Conservation (phyloP, 2,888 invertebrate genomes). For the Hydroisotoma schaefferi region DNA sequence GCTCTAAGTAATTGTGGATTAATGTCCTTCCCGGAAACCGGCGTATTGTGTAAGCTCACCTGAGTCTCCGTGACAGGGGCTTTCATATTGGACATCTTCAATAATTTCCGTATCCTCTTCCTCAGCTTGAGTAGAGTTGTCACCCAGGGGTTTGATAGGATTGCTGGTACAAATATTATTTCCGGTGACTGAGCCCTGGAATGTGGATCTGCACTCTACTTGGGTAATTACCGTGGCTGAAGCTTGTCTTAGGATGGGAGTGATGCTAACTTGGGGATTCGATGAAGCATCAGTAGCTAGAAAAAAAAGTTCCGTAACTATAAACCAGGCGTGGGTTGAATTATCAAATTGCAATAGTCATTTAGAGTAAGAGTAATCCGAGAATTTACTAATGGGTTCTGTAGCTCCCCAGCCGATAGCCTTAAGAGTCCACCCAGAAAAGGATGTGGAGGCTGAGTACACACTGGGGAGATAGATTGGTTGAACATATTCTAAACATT, state of each 20-base stretch:
- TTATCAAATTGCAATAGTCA: too few species aligned
- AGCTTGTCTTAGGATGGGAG: constrained; percentile 36
- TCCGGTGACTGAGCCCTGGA: constrained; percentile 35
- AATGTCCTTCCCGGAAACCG: too few species aligned
- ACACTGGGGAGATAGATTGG: constrained; percentile 42
- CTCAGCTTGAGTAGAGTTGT: constrained; percentile 9
- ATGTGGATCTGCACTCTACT: constrained; percentile 30
- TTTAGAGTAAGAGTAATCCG: too few species aligned
- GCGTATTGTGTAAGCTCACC: too few species aligned
- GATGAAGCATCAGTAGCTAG: not conserved
- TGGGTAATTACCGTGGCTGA: constrained; percentile 34
- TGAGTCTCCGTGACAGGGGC: constrained; percentile 14
- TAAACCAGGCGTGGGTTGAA: too few species aligned
- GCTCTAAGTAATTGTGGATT: too few species aligned
- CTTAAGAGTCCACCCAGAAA: constrained; percentile 34
- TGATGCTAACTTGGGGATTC: constrained; percentile 18
- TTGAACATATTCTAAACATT: constrained; percentile 36
- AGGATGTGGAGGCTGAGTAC: constrained; percentile 34
- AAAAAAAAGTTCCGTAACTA: too few species aligned
- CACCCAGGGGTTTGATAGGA: constrained; percentile 5
- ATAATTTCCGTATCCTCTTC: not conserved
- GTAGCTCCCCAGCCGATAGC: constrained; percentile 41
- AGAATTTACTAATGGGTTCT: constrained; percentile 34
- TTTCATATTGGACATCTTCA: constrained; percentile 8
- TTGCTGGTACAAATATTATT: constrained; percentile 39